Evolutionary conservation across 2,888 invertebrate genomes (phyloP), one percentile per base, ranked within the genome.

Genomic region (Rhagonycha fulva): DNA sequence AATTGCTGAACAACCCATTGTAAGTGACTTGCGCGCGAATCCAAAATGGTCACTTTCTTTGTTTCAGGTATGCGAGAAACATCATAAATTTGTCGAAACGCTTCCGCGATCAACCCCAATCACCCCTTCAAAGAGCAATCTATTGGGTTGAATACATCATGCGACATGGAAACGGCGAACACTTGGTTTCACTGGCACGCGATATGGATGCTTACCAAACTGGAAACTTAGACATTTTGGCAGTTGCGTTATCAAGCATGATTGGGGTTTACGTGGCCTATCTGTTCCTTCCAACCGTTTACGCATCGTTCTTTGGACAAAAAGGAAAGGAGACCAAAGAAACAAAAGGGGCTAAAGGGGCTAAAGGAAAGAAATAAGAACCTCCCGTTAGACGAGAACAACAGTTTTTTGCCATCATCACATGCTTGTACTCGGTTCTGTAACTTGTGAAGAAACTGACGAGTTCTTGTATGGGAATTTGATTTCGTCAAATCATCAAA

Each of bases 81-180:
- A 79, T 78, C 32, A 70, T 80, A 68, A 24, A 70, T 4, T 26
- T 82, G 24, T 82, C 83, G 1, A 70, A 67, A 71, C 73, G 71
- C 60, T 81, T 77, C 67, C 74, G 75, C n/a, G 83, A 84, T 76
- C 79, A 79, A 70, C 80, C 80, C 9, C 75, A 79, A 14, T 75
- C 80, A 4, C 79, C 83, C 1, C 32, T 82, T 12, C 75, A 79
- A 19, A 70, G 76, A 66, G 81, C 79, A 9, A 72, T 82, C 4
- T 82, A 78, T 75, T 82, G 82, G 81, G 72, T 80, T 14, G 81
- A 82, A 69, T 81, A 81, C 23, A 71, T 78, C 7, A 24, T 80
- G n/a, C 78, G 81, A 60, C 76, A 82, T 61, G 76, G 73, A 71
- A 78, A 75, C 61, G 77, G 77, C 4, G 72, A 78, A 66, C 78